Conservation (phyloP, 2,113 vertebrate species). For the Hiodon tergisus region DNA sequence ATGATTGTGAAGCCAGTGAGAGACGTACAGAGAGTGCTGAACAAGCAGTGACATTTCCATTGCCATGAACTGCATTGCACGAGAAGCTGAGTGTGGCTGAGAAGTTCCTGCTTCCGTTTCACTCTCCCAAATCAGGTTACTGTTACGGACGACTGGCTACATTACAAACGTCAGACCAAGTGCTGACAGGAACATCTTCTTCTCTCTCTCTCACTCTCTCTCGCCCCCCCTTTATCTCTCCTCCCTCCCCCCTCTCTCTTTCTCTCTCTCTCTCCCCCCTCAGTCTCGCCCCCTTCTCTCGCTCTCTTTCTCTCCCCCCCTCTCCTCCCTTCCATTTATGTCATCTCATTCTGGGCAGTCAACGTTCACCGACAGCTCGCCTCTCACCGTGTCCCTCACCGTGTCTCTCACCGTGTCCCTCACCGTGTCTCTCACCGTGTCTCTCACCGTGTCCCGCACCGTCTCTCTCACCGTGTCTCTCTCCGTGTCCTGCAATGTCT, state of each 20-base stretch:
- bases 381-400: too few relatives aligned
- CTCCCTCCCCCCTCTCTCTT: background rate
- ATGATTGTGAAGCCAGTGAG: background rate
- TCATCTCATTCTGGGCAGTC: too few relatives aligned
- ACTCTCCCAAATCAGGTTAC: constrained; percentile 11
- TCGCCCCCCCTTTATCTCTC: background rate
- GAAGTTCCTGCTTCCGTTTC: background rate
- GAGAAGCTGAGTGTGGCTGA: background rate
- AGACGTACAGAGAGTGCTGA: background rate
- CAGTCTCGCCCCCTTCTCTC: too few relatives aligned
- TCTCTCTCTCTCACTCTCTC: background rate
- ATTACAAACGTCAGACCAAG: constrained; percentile 8
- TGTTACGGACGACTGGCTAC: constrained; percentile 9
- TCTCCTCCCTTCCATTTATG: too few relatives aligned
- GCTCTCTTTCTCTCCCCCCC: background rate
- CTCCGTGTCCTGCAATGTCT: too few relatives aligned
- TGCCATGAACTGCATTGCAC: constrained; percentile 6
- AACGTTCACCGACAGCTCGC: too few relatives aligned
- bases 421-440: too few relatives aligned
- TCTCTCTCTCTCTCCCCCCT: background rate
- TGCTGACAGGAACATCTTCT: background rate
- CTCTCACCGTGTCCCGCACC: too few relatives aligned
- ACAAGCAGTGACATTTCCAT: constrained; percentile 12
- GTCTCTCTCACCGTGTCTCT: too few relatives aligned
- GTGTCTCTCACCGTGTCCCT: too few relatives aligned